A percentile compares a stretch with the other conserved stretches of the same genome.
Evolutionary conservation across 2,113 vertebrate species (phyloP).

Genomic region (Talpa occidentalis): DNA sequence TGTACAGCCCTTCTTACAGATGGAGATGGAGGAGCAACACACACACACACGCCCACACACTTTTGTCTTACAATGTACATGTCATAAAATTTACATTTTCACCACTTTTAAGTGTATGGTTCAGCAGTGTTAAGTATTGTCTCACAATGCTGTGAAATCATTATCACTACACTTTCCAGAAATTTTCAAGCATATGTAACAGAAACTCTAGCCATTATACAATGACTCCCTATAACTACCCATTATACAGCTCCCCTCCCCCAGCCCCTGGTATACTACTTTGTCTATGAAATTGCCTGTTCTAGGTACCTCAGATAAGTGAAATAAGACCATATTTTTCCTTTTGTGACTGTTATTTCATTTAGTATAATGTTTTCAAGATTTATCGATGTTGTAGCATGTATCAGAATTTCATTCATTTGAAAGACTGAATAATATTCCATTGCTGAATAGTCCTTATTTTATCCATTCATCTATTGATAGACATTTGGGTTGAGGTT

Average conservation of each 20-base stretch:
- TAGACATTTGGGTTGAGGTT: neutral
- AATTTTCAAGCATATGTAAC: neutral
- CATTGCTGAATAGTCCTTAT: neutral
- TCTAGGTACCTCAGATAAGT: neutral
- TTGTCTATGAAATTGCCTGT: neutral
- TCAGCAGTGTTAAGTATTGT: neutral
- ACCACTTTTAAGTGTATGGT: neutral
- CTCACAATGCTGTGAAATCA: neutral
- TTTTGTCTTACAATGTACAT: neutral
- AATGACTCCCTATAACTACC: neutral
- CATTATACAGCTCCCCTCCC: neutral
- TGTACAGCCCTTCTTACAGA: neutral
- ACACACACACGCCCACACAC: neutral
- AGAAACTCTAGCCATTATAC: neutral
- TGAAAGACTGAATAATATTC: neutral
- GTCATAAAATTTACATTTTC: neutral
- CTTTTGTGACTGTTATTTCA: neutral
- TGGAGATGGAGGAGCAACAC: neutral
- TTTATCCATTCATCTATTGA: neutral
- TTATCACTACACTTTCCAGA: neutral
- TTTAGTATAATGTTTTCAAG: neutral
- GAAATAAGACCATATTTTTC: neutral
- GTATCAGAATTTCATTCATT: neutral
- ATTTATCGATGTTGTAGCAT: neutral
- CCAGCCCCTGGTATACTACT: neutral